Conservation (phyloP, 2,113 vertebrate species). For the Phalacrocorax brasilianus region DNA sequence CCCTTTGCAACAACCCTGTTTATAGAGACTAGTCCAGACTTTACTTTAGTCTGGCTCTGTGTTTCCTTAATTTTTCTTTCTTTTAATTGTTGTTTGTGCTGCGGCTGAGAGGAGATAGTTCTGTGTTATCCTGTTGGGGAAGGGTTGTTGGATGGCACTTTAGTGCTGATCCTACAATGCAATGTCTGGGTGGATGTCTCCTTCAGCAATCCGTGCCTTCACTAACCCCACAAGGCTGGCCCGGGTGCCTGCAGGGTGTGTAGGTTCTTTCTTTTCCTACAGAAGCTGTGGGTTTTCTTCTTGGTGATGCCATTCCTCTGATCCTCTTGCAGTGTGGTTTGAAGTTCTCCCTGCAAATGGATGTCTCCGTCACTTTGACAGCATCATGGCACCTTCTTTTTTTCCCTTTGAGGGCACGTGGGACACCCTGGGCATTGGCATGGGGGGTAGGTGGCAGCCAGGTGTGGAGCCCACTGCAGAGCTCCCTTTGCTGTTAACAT, state of each 20-base stretch:
- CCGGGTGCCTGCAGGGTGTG: not conserved
- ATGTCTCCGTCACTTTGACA: not conserved
- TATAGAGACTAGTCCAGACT: not conserved
- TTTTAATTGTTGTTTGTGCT: not conserved
- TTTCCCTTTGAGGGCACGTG: not conserved
- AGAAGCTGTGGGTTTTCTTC: not conserved
- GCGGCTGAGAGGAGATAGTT: not conserved
- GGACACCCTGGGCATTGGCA: not conserved
- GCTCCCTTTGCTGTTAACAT: not conserved
- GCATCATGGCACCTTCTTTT: not conserved
- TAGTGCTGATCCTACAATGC: not conserved
- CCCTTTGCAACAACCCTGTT: not conserved
- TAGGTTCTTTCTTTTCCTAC: not conserved
- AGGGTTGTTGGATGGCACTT: not conserved
- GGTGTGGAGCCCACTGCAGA: not conserved
- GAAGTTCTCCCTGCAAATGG: not conserved
- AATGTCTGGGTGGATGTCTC: not conserved
- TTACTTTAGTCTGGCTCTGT: not conserved
- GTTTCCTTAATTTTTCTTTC: not conserved
- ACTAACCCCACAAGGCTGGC: not conserved
- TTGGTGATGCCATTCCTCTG: not conserved
- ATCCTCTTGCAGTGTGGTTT: not conserved
- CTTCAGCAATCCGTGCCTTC: not conserved
- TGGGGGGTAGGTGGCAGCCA: not conserved
- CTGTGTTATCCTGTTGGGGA: not conserved